phyloP scores from a whole-genome alignment of 2,797 vertebrate genomes.

The Chanos chanos region DNA sequence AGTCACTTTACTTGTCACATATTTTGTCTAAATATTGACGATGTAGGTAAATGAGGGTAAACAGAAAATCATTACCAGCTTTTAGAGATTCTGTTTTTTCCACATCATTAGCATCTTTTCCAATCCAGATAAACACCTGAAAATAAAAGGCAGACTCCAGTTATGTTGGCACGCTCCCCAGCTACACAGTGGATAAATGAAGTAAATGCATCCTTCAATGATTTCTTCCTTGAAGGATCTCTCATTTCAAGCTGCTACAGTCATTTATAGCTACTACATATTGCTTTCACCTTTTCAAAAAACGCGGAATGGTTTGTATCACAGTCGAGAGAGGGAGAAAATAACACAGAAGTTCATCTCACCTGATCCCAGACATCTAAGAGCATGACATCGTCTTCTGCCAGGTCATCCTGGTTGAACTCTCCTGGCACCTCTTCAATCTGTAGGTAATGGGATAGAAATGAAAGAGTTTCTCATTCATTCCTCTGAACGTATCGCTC shows the following conservation, averaged over 20 bases:
- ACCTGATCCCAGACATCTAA: conserved; percentile 90
- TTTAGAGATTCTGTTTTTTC: conserved; percentile 81
- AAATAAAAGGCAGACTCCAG: conserved; percentile 21
- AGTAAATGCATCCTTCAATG: too few species aligned
- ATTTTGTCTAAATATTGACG: too few species aligned
- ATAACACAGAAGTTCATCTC: conserved; percentile 13
- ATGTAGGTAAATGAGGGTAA: not conserved
- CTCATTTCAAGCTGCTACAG: too few species aligned
- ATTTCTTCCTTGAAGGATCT: too few species aligned
- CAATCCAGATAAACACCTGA: conserved; percentile 90
- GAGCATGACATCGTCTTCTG: conserved; percentile 92
- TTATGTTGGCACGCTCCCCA: too few species aligned
- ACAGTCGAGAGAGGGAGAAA: not conserved
- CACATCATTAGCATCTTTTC: conserved; percentile 85
- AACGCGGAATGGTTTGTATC: too few species aligned
- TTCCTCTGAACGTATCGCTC: too few species aligned
- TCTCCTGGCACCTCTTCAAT: conserved; percentile 91
- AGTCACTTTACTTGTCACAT: not conserved
- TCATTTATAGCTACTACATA: too few species aligned
- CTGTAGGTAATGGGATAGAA: too few species aligned
- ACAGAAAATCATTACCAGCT: conserved; percentile 72
- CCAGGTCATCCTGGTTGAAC: conserved; percentile 88
- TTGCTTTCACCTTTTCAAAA: too few species aligned
- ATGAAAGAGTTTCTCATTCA: too few species aligned
- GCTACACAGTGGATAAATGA: too few species aligned